These are phyloP conservation scores for Timema cristinae DNA, from an alignment of 2,888 invertebrate species.

Conservation along the genomic window DNA sequence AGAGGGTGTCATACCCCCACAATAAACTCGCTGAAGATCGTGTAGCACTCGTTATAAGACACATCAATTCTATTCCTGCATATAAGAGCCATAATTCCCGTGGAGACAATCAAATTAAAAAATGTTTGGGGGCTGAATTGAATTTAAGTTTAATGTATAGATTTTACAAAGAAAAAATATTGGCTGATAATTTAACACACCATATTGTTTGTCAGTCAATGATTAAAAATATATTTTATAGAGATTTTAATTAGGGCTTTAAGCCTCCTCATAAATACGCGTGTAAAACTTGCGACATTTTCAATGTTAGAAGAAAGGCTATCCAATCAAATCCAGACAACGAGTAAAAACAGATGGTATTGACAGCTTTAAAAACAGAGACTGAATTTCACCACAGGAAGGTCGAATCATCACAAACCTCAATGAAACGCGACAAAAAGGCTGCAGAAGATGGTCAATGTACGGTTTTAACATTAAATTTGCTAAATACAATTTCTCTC, in stretches of 20 bases:
- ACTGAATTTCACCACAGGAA: no score
- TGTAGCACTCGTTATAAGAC: neutral
- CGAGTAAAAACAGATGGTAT: no score
- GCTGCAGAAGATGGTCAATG: constrained; percentile 11
- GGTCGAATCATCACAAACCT: neutral
- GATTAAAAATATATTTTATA: neutral
- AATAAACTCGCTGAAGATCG: constrained; percentile 10
- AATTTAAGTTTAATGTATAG: constrained; percentile 8
- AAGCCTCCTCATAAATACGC: constrained; percentile 5
- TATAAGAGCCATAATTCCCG: constrained; percentile 5
- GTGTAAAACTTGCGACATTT: neutral
- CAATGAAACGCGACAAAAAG: constrained; percentile 6
- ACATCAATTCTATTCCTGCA: constrained; percentile 6
- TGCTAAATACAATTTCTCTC: neutral
- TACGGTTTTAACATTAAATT: neutral
- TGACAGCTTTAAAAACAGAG: no score
- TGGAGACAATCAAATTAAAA: constrained; percentile 1
- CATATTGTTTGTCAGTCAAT: neutral
- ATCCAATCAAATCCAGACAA: neutral
- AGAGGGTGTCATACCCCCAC: constrained; percentile 5
- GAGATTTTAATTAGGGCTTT: neutral
- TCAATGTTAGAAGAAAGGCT: no score
- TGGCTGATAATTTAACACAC: neutral
- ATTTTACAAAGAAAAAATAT: constrained; percentile 12
- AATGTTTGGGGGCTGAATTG: neutral